Evolutionary conservation across 2,888 invertebrate genomes (phyloP).

Genomic region (Hypselothyrea guttata): DNA sequence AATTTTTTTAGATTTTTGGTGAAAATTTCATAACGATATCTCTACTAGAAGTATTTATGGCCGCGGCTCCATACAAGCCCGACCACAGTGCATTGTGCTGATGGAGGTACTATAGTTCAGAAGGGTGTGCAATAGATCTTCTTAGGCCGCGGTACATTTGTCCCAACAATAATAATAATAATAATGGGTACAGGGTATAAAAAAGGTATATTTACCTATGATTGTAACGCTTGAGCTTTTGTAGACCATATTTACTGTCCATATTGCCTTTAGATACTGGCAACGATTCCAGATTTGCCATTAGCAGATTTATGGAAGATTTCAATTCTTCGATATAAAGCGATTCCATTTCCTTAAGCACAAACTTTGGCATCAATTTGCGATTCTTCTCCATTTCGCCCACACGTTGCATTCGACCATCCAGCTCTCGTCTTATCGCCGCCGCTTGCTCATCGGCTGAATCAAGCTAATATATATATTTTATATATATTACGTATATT

Average conservation of each 20-base stretch:
- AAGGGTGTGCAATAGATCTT: too few relatives aligned
- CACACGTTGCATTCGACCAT: slow-evolving; percentile 98
- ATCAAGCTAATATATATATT: too few relatives aligned
- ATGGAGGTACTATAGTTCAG: too few relatives aligned
- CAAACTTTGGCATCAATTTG: slow-evolving; percentile 99
- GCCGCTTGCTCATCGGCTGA: slow-evolving; percentile 99
- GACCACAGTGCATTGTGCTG: too few relatives aligned
- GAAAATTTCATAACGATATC: too few relatives aligned
- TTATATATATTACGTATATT: too few relatives aligned
- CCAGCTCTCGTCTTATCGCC: slow-evolving; percentile 98
- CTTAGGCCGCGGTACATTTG: too few relatives aligned
- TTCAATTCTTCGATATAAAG: slow-evolving; percentile 99
- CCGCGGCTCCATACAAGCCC: too few relatives aligned
- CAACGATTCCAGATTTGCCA: slow-evolving; percentile 99
- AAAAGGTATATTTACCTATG: slow-evolving; percentile 88
- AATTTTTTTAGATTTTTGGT: too few relatives aligned
- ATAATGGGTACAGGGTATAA: too few relatives aligned
- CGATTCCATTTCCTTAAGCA: slow-evolving; percentile 99
- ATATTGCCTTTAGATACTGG: slow-evolving; percentile 99
- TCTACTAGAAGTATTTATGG: too few relatives aligned
- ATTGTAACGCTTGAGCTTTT: slow-evolving; percentile 98
- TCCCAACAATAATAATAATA: too few relatives aligned
- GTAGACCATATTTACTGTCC: slow-evolving; percentile 98
- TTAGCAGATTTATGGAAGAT: slow-evolving; percentile 97
- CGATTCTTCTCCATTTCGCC: slow-evolving; percentile 99